Evolutionary conservation across 1,140 invertebrate species (phyloP), one percentile per base, ranked within the genome.

Genomic region (Brachionus angularis): DNA sequence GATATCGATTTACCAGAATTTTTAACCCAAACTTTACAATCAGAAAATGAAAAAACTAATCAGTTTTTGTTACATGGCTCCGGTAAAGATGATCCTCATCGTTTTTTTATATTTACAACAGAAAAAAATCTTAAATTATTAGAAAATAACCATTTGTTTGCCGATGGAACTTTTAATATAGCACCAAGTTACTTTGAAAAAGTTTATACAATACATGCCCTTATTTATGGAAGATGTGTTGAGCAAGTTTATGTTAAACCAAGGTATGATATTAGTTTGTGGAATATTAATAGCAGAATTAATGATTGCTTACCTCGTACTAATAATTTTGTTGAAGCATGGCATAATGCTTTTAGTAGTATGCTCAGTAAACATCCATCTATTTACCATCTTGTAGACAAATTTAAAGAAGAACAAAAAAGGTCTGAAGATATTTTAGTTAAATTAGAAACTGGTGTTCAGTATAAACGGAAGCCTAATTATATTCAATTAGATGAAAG

Each of bases 261-360:
- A 46, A 46, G n/a, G 42, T 46, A 16, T 46, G 42, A 46, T 16
- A 46, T 46, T 16, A 18, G 21, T 16, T 46, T 46, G 21, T 46
- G 42, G 3, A 46, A 46, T 46, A 46, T 46, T 46, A 46, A 46
- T 46, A 46, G 42, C 21, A 14, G 42, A 16, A 46, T 46, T 18
- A 46, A 46, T 46, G 42, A 46, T 46, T 46, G 42, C 21, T 49
- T 49, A n/a, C 46, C 46, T 23, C 5, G 46, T 12, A 49, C 16
- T 23, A 49, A 49, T 49, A 49, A 49, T 49, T 49, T 49, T 23
- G 46, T 49, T 12, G 46, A 49, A 23, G 46, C 18, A 8, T 49
- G 46, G 46, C 46, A 49, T 21, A 49, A 21, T 49, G 46, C 46
- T 23, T 49, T 49, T n/a, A 49, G 46, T 23, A n/a, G 16, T 49